Evolutionary conservation across 1,140 invertebrate species (phyloP).

Genomic region (Augochlora pura): DNA sequence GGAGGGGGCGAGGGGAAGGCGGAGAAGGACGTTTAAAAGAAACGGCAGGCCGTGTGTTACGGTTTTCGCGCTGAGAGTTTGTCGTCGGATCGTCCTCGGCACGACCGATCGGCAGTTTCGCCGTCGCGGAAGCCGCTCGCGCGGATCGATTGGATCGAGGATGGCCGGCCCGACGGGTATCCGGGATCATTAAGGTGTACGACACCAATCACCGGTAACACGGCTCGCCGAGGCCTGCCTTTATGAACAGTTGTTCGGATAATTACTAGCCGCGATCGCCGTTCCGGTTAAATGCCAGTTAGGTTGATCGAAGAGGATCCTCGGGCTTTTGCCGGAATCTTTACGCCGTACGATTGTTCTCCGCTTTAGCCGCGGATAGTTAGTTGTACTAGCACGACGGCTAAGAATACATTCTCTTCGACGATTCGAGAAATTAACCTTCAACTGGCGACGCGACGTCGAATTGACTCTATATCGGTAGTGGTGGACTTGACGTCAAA

Average conservation of each 20-base stretch:
- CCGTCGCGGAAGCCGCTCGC: background rate
- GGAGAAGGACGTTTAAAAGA: conserved; percentile 32
- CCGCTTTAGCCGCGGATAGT: no score
- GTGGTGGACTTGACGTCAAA: no score
- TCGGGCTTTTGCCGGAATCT: background rate
- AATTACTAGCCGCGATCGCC: conserved; percentile 14
- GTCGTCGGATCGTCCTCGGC: background rate
- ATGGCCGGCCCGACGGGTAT: conserved; percentile 13
- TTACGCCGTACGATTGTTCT: no score
- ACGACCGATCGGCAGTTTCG: background rate
- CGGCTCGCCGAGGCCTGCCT: background rate
- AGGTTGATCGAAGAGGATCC: conserved; percentile 8
- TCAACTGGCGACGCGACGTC: no score
- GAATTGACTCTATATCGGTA: no score
- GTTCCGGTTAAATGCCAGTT: conserved; percentile 6
- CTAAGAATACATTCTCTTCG: no score
- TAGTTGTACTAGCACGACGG: no score
- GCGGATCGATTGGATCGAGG: background rate
- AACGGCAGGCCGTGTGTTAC: conserved; percentile 28
- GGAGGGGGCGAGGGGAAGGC: conserved; percentile 25
- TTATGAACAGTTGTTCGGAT: background rate
- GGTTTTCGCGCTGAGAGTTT: conserved; percentile 38
- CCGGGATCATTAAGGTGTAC: conserved; percentile 28
- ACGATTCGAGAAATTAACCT: no score
- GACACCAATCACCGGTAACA: background rate